Base-by-base conservation (phyloP, 2,113 vertebrate genomes). In the Campylomormyrus numenius region DNA sequence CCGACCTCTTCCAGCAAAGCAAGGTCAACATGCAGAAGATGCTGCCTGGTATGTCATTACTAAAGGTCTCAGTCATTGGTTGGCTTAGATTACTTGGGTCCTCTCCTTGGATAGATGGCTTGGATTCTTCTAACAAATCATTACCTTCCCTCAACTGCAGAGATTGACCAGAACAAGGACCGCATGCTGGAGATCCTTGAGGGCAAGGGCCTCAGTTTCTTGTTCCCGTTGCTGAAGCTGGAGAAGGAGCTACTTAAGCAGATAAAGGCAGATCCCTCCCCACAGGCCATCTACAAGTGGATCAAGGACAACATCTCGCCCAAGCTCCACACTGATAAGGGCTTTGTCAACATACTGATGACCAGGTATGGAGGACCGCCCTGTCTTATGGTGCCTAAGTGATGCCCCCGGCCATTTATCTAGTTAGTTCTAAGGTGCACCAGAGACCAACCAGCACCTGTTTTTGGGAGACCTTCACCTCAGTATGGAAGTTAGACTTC, bases 21-120 rank as follows among this genome's bases (percentile, higher is more conserved):
- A 98, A 98, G 95, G 97, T 99, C 95, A 99, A 98, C 92, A 99
- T 99, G 98, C 98, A 99, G 96, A 99, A 99, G 95, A 99, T 99
- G 98, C 95, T 99, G 89, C 98, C 98, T 95, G 98, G 98, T 99
- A 95, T 92, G 97, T 88, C 24, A 0, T 11, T 15, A 2, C 11
- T 27, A 31, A 42, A 48, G 45, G 11, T 19, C 17, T 1, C 52
- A 21, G 39, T 19, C 21, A 50, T 50, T 53, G 46, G 3, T 4
- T 21, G 13, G 6, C 13, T 2, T 21, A 1, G 3, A 70, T 50
- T 66, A 48, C 5, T 46, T 66, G 19, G 15, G 21, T 24, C 24
- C 62, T 11, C 9, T 66, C 3, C n/a, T 27, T 27, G 27, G 62
- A 70, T 70, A 5, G 56, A 88, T 49, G 24, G n/a, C n/a, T 52